These are phyloP conservation scores for Drosophila neoperkinsi DNA, from an alignment of 2,888 invertebrate species.

Conservation along the genomic window DNA sequence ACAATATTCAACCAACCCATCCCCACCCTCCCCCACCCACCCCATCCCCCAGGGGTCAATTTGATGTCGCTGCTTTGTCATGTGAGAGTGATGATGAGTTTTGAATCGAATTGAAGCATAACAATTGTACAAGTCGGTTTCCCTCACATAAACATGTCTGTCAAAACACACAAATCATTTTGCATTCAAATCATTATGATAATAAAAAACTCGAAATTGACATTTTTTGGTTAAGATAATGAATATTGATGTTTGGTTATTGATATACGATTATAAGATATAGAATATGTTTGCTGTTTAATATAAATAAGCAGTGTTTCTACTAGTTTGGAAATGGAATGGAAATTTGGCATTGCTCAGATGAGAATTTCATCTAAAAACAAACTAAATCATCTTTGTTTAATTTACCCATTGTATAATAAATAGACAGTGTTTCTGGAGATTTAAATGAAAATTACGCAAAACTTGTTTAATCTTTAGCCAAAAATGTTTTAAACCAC, in stretches of 20 bases:
- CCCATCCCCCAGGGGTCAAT: constrained; percentile 1
- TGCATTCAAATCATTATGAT: not conserved
- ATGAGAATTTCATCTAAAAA: not conserved
- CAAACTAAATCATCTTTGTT: not conserved
- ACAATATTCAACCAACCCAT: constrained; percentile 9
- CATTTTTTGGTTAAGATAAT: not conserved
- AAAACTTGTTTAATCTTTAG: not conserved
- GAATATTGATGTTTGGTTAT: too few relatives aligned
- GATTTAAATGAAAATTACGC: not conserved
- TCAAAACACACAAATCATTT: not conserved
- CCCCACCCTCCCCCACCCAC: not conserved
- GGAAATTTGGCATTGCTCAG: not conserved
- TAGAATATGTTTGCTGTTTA: not conserved
- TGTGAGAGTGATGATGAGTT: constrained; percentile 18
- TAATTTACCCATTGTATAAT: not conserved
- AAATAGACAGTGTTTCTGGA: not conserved
- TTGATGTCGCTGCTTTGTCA: constrained; percentile 44
- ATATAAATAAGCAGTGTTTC: not conserved
- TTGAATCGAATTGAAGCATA: not conserved
- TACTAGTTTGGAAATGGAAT: too few relatives aligned
- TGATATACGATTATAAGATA: not conserved
- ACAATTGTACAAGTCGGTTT: constrained; percentile 19
- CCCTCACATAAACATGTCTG: not conserved
- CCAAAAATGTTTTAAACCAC: too few relatives aligned
- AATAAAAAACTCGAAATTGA: not conserved